Conservation (phyloP, 2,113 vertebrate genomes). For the Tichodroma muraria region DNA sequence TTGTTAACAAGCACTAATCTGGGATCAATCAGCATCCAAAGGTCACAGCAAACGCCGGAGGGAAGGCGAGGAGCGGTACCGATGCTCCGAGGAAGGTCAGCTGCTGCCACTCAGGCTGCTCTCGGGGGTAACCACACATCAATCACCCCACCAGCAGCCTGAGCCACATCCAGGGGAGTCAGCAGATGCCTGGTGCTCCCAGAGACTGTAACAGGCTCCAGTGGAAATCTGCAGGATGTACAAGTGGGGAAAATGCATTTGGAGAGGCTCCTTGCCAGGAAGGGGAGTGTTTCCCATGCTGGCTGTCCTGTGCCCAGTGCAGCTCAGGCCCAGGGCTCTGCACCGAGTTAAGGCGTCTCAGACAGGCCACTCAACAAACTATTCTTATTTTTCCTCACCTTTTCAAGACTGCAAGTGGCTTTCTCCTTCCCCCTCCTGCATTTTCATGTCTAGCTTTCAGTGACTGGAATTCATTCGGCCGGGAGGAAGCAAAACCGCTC, state of each 20-base stretch:
- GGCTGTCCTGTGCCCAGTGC: background rate
- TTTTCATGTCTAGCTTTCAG: background rate
- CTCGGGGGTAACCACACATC: background rate
- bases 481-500: background rate
- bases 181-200: background rate
- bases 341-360: background rate
- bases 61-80: background rate
- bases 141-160: background rate
- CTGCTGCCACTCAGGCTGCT: slow-evolving; percentile 38
- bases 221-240: background rate
- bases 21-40: slow-evolving; percentile 27
- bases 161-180: background rate
- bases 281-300: background rate
- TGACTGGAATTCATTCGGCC: background rate
- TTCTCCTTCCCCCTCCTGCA: background rate
- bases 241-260: background rate
- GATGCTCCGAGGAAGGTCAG: slow-evolving; percentile 45
- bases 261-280: background rate
- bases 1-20: slow-evolving; percentile 41
- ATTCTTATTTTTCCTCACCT: background rate
- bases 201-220: background rate
- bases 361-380: background rate
- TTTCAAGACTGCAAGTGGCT: background rate
- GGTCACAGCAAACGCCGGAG: slow-evolving; percentile 5
- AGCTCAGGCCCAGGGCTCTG: background rate